Evolutionary conservation across 2,797 vertebrate species (phyloP).

Genomic region (Petrocephalus sullivani): DNA sequence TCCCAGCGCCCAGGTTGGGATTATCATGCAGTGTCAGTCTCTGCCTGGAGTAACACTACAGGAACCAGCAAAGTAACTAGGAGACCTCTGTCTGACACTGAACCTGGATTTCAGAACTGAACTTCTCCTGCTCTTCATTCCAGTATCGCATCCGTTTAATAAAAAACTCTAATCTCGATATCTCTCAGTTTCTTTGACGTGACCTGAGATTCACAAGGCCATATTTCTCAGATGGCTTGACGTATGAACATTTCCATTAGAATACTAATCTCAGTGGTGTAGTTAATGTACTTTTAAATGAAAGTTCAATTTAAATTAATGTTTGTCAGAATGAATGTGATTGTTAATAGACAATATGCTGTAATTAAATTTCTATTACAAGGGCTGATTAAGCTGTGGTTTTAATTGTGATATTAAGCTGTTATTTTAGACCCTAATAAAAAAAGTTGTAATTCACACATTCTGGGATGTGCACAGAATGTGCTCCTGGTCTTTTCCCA

Average conservation of each 20-base stretch:
- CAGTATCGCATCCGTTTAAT: background rate
- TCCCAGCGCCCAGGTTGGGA: background rate
- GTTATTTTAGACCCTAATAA: constrained; percentile 7
- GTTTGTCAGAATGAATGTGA: background rate
- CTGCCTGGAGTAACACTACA: background rate
- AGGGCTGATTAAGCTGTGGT: background rate
- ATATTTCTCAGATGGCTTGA: background rate
- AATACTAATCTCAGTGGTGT: background rate
- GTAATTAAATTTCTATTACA: background rate
- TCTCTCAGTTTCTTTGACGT: background rate
- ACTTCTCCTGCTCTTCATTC: background rate
- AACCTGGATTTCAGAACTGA: background rate
- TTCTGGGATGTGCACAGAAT: background rate
- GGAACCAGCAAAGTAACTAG: background rate
- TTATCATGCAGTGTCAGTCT: background rate
- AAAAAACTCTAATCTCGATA: constrained; percentile 1
- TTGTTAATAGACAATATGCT: constrained; percentile 9
- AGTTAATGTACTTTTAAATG: background rate
- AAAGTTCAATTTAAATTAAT: background rate
- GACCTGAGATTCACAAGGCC: background rate
- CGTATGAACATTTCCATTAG: background rate
- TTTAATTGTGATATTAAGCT: background rate
- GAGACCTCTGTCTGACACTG: background rate
- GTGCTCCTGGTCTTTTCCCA: background rate
- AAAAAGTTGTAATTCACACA: background rate